Base-by-base conservation (phyloP, 2,888 invertebrate species). In the Phaonia tiefii region DNA sequence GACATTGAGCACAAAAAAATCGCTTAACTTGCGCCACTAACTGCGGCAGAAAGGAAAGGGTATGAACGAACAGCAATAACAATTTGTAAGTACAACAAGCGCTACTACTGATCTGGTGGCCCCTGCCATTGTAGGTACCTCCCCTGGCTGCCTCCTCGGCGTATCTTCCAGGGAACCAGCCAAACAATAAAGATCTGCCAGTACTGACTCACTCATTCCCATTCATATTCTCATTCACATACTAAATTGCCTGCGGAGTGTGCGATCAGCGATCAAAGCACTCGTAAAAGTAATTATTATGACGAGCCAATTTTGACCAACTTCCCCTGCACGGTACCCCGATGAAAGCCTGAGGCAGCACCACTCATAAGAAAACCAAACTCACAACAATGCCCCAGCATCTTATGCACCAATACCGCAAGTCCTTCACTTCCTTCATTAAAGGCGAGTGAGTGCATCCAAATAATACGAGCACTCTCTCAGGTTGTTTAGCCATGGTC, bases 201-300 rank as follows among this genome's bases (percentile, higher is more conserved):
- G 54, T 22, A 13, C 1, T 13, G 17, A 37, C 31, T 63, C 39
- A 46, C 17, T 42, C n/a, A 0, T 11, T 15, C 31, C 42, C 39
- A 46, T 8, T 31, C 31, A 31, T 31, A 5, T 3, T 3, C 8
- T 8, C 31, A 31, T 31, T 31, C 31, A 46, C 31, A 49, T 17
- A 31, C 8, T 49, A 37, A 17, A 25, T 3, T 54, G 51, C 49
- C 25, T 37, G 42, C 7, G 69, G 11, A 20, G 63, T 46, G 54
- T 71, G 17, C 63, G 72, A 79, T 79, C 72, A 75, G 15, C 60
- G 63, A 63, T 63, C 60, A 31, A 31, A 73, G 63, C 56, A 72
- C 54, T 72, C 69, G 63, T 67, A 44, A 56, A 56, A 31, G 79
- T 37, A 80, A 75, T 80, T 80, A 80, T 69, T 80, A 80, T 80